Base-by-base conservation (phyloP, 1,140 invertebrate species). In the Eciton burchellii region DNA sequence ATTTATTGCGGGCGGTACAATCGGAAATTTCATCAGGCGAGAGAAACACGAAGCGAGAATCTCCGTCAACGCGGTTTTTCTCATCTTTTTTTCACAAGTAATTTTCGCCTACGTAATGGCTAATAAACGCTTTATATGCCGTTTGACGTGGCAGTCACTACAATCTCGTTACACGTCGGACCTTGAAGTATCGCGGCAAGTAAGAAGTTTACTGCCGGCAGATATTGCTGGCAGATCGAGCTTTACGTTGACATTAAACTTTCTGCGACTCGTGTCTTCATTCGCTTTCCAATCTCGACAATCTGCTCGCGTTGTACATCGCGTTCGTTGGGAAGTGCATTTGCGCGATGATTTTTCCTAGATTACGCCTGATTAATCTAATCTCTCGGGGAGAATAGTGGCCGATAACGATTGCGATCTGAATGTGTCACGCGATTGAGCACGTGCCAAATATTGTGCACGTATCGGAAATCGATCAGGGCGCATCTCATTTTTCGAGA, bases 401-500 rank as follows among this genome's bases (percentile, higher is more conserved):
- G 65, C 47, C 73, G 14, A 19, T 45, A 14, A 19, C 21, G 19
- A 76, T 65, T 65, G 52, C 47, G 16, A 52, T 45, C 26, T 54
- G 35, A 29, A 63, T 54, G n/a, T 65, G 65, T 35, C 26, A 19
- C 47, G 47, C 21, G 49, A 76, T 76, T 76, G 54, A 76, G 21
- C 59, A n/a, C 19, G 4, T 11, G 45, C 26, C 16, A 21, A 21
- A 59, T 43, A 76, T 65, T 54, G 45, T 60, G 14, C 11, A 24
- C 54, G 26, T 65, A 76, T 76, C 29, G 73, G 29, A 65, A 76
- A 76, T 76, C 73, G 59, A 76, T 76, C 19, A 43, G 21, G 9
- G 6, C 29, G 3, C 59, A 65, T 76, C 59, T 59, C 21, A 21
- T 59, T 73, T 76, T 76, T 76, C 65, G 45, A 76, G n/a, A 65